Conservation (phyloP, 2,113 vertebrate genomes). For the Pagrus major region DNA sequence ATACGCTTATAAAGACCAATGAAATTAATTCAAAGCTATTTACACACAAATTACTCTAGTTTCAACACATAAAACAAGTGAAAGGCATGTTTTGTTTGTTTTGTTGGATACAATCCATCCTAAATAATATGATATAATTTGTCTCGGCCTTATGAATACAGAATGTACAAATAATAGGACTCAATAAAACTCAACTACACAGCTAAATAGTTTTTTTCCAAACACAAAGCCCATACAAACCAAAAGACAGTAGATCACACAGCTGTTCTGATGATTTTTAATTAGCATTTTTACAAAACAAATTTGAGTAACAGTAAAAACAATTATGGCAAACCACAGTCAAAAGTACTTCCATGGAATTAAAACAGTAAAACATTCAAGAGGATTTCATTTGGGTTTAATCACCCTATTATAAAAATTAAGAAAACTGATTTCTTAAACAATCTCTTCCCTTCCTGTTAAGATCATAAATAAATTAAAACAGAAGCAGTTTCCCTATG, state of each 20-base stretch:
- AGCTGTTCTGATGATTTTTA: constrained; percentile 11
- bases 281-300: constrained; percentile 54
- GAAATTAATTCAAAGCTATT: neutral
- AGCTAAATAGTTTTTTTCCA: neutral
- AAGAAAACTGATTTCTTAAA: constrained; percentile 5
- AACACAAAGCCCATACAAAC: neutral
- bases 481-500: constrained; percentile 1
- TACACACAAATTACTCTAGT: neutral
- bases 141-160: neutral
- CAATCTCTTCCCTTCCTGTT: constrained; percentile 17
- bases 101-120: neutral
- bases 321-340: neutral
- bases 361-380: constrained; percentile 23
- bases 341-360: constrained; percentile 1
- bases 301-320: constrained; percentile 25
- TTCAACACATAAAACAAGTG: neutral
- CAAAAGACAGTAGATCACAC: neutral
- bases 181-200: neutral
- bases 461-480: constrained; percentile 49
- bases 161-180: neutral
- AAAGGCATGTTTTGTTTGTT: neutral
- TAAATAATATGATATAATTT: neutral
- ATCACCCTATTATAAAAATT: neutral
- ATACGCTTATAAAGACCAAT: neutral
- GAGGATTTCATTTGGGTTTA: constrained; percentile 7